These are phyloP conservation scores for Tadarida brasiliensis DNA, from an alignment of 2,797 vertebrate genomes.

Conservation along the genomic window DNA sequence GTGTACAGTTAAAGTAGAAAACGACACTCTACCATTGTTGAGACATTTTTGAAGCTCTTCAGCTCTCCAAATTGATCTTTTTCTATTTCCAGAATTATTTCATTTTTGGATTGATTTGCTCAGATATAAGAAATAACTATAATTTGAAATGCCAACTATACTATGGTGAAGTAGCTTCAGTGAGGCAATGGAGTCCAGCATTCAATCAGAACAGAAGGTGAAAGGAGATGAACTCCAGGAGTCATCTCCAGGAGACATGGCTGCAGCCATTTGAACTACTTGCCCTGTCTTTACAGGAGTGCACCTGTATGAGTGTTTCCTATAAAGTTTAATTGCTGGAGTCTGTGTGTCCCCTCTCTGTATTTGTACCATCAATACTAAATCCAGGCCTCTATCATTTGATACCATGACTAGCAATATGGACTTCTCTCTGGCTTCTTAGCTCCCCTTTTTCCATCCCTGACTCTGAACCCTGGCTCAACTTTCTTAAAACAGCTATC, in stretches of 20 bases:
- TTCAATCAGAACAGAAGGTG: not conserved
- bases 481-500: slow-evolving; percentile 22
- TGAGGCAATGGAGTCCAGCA: not conserved
- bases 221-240: not conserved
- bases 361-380: not conserved
- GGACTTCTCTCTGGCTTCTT: not conserved
- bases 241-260: not conserved
- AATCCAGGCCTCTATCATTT: not conserved
- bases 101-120: not conserved
- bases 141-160: slow-evolving; percentile 20
- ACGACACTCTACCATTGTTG: slow-evolving; percentile 36
- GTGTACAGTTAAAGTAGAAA: slow-evolving; percentile 55
- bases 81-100: slow-evolving; percentile 37
- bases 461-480: not conserved
- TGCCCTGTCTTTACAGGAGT: not conserved
- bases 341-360: not conserved
- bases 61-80: slow-evolving; percentile 26
- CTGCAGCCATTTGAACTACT: not conserved
- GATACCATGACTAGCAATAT: not conserved
- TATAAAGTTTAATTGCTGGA: not conserved
- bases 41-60: slow-evolving; percentile 32
- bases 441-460: not conserved
- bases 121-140: slow-evolving; percentile 32
- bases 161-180: not conserved
- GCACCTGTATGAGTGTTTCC: not conserved